phyloP scores from a whole-genome alignment of 2,113 vertebrate species.

The Odocoileus virginianus region DNA sequence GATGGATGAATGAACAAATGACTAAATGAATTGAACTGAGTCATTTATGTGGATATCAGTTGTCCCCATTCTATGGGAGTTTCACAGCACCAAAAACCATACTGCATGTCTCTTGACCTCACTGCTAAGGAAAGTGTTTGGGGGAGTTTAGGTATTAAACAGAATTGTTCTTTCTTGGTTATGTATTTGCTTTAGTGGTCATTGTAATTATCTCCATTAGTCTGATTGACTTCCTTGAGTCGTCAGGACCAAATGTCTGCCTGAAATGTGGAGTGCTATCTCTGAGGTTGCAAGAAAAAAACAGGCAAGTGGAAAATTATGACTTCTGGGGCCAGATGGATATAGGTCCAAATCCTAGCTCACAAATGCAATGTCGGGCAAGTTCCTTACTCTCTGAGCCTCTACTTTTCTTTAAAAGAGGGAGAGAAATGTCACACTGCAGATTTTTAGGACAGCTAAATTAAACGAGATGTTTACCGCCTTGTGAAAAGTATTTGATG shows the following conservation, averaged over 20 bases:
- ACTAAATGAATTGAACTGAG: neutral
- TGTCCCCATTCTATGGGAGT: neutral
- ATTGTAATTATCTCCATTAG: neutral
- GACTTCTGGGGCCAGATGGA: neutral
- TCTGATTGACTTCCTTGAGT: neutral
- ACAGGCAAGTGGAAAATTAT: neutral
- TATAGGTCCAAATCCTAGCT: neutral
- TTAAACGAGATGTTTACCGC: neutral
- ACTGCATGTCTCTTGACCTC: neutral
- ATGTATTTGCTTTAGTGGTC: neutral
- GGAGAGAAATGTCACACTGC: rapidly evolving
- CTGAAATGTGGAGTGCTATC: neutral
- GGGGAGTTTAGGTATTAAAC: neutral
- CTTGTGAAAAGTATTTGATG: neutral
- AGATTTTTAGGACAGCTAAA: neutral
- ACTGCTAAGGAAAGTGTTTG: neutral
- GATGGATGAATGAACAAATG: neutral
- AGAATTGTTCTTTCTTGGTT: neutral
- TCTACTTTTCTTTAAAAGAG: neutral
- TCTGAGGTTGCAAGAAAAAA: neutral
- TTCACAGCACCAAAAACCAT: neutral
- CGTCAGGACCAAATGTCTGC: neutral
- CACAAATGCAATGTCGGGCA: neutral
- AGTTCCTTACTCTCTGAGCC: neutral
- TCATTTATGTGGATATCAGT: neutral